phyloP scores from a whole-genome alignment of 2,888 invertebrate species.

The Diabrotica balteata region DNA sequence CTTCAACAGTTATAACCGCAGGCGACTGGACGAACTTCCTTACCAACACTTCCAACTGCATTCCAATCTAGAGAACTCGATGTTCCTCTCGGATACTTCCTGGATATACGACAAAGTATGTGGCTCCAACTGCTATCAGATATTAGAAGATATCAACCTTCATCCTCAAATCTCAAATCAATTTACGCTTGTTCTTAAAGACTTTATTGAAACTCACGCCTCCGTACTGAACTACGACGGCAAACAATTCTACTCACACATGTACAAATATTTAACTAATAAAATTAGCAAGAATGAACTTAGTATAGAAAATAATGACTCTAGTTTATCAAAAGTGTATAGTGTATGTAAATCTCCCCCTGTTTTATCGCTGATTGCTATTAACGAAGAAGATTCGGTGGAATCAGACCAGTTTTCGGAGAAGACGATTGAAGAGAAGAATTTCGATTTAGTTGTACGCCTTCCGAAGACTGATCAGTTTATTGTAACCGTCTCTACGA shows the following conservation, averaged over 20 bases:
- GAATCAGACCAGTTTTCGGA: slow-evolving; percentile 33
- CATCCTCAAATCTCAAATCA: slow-evolving; percentile 57
- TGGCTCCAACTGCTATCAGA: slow-evolving; percentile 76
- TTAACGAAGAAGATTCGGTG: slow-evolving; percentile 55
- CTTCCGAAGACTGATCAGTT: slow-evolving; percentile 73
- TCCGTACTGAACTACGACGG: slow-evolving; percentile 82
- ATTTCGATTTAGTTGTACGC: slow-evolving; percentile 69
- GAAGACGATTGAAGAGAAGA: slow-evolving; percentile 52
- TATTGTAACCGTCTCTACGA: slow-evolving; percentile 77
- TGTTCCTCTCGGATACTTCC: slow-evolving; percentile 75
- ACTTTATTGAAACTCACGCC: slow-evolving; percentile 75
- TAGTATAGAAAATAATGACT: slow-evolving; percentile 47
- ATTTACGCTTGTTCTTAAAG: slow-evolving; percentile 68
- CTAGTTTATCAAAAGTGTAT: slow-evolving; percentile 58
- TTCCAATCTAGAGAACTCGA: slow-evolving; percentile 68
- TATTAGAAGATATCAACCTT: slow-evolving; percentile 78
- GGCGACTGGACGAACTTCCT: slow-evolving; percentile 84
- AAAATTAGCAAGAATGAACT: slow-evolving; percentile 52
- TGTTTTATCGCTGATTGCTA: slow-evolving; percentile 68
- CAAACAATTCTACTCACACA: slow-evolving; percentile 80
- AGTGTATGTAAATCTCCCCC: slow-evolving; percentile 64
- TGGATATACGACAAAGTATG: slow-evolving; percentile 85
- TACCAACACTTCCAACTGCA: slow-evolving; percentile 75
- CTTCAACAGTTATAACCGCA: slow-evolving; percentile 73
- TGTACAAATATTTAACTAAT: slow-evolving; percentile 63